Evolutionary conservation across 2,113 vertebrate species (phyloP).

Genomic region (Dendropsophus ebraccatus): DNA sequence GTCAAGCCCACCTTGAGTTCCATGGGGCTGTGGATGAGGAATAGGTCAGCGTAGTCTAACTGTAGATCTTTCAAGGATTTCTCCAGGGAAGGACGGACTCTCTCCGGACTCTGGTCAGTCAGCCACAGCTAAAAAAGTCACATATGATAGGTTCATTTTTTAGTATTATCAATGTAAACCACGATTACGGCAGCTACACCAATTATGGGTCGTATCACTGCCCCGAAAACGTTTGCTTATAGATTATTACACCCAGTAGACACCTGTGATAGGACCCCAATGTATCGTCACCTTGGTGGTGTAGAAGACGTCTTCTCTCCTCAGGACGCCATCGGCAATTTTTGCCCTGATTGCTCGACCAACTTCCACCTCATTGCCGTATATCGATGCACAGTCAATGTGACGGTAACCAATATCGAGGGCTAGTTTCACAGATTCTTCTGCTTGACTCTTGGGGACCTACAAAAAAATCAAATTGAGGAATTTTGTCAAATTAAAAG

Average conservation of each 20-base stretch:
- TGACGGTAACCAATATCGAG: conserved; percentile 80
- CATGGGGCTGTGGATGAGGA: conserved; percentile 82
- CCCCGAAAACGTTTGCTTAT: too few relatives aligned
- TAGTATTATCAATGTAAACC: too few relatives aligned
- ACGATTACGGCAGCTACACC: too few relatives aligned
- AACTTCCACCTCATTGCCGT: conserved; percentile 78
- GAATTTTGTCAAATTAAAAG: too few relatives aligned
- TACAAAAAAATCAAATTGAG: background rate
- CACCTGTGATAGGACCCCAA: background rate
- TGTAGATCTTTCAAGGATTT: conserved; percentile 77
- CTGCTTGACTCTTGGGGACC: conserved; percentile 67
- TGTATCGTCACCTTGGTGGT: conserved; percentile 72
- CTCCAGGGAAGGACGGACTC: conserved; percentile 71
- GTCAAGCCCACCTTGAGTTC: conserved; percentile 75
- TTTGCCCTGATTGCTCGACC: conserved; percentile 76
- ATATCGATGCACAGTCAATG: conserved; percentile 78
- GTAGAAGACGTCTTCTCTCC: conserved; percentile 78
- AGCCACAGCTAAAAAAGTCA: conserved; percentile 75
- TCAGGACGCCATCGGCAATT: conserved; percentile 70
- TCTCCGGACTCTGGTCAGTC: conserved; percentile 75
- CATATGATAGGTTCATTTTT: too few relatives aligned
- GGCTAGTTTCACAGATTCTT: conserved; percentile 71
- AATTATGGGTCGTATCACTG: too few relatives aligned
- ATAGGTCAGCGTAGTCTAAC: conserved; percentile 82
- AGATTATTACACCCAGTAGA: too few relatives aligned